Percentiles rank a stretch among this genome's conserved stretches.
These are phyloP conservation scores for Psammodynastes pulverulentus DNA, from an alignment of 2,113 vertebrate genomes.

Conservation along the genomic window DNA sequence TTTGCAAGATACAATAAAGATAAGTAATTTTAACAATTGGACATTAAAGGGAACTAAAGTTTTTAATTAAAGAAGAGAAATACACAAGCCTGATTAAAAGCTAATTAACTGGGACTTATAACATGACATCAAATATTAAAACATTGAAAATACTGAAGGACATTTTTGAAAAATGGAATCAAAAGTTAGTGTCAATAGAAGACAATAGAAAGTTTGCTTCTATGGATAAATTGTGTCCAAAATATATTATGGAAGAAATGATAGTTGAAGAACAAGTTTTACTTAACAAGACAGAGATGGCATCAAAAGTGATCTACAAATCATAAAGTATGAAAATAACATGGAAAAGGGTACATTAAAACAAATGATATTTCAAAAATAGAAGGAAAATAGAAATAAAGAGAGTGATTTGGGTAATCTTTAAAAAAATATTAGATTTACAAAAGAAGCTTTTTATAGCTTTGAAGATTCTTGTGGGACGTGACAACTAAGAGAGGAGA, in stretches of 20 bases:
- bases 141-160: neutral
- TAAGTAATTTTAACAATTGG: neutral
- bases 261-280: neutral
- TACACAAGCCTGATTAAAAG: neutral
- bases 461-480: neutral
- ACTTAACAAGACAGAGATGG: neutral
- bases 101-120: neutral
- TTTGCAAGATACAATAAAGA: neutral
- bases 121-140: neutral
- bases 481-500: neutral
- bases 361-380: neutral
- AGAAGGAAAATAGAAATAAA: neutral
- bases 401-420: neutral
- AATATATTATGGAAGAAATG: neutral
- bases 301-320: neutral
- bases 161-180: neutral
- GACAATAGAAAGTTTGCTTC: neutral
- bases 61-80: neutral
- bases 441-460: neutral
- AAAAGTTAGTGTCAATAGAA: neutral
- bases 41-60: neutral
- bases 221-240: neutral
- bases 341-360: neutral
- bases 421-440: neutral
- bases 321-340: neutral